Base-by-base conservation (phyloP, 2,888 invertebrate species). In the Mycalesis mineus region DNA sequence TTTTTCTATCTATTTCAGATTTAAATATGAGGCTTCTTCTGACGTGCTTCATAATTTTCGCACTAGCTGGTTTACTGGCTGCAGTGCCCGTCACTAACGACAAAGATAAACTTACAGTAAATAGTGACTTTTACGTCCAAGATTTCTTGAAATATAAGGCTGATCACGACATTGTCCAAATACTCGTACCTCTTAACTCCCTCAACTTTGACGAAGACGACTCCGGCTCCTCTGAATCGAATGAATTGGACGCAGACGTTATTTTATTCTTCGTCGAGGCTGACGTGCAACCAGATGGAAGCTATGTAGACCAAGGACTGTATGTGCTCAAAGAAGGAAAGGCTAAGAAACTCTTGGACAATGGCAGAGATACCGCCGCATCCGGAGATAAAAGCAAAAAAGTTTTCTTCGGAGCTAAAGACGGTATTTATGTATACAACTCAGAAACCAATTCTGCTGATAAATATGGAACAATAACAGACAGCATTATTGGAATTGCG, bases 371-470 rank as follows among this genome's bases (percentile, higher is more conserved):
- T 22, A 66, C 69, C 0, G 67, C 75, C 3, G 73, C 78, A 0
- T 65, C 71, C 2, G 66, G 63, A 15, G 75, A 74, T 17, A 66
- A 73, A 0, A 71, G 68, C 0, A 75, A 69, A 48, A 57, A 60
- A 0, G 78, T 65, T 2, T 81, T 71, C 58, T 73, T 83, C 4
- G 82, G 70, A n/a, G 75, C 82, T 0, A 67, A 66, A 28, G 78
- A 81, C 9, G 83, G 83, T 1, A 53, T 83, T 6, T 83, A 81
- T 55, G n/a, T 41, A 0, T 82, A 75, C 65, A 73, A 78, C 29
- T 17, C 42, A 7, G 47, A 57, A 7, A 58, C 61, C 7, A 37
- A 64, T 6, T 56, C 63, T 4, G 68, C 68, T 17, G 61, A 58
- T 1, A 73, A 73, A 45, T 71, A 68, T 22, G 71, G 72, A 31